Conservation (phyloP, 2,797 vertebrate genomes). For the Babyrousa celebensis region DNA sequence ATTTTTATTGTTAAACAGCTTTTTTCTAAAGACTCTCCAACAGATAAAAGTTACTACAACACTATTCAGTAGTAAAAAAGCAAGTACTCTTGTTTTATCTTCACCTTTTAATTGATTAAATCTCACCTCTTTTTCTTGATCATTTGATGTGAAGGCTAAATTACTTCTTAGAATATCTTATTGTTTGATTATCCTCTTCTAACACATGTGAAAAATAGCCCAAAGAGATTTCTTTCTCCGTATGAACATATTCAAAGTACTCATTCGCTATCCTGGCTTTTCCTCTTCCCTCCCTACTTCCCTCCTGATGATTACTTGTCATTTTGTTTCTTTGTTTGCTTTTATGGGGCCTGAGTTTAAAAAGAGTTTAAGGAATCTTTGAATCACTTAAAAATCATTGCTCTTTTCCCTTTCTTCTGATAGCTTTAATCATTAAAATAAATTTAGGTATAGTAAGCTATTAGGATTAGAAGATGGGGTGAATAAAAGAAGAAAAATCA, state of each 20-base stretch:
- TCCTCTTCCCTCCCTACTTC: not conserved
- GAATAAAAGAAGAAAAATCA: not conserved
- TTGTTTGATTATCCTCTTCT: slow-evolving; percentile 36
- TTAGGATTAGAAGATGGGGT: slow-evolving; percentile 9
- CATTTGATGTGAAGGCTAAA: slow-evolving; percentile 28
- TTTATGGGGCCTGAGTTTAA: not conserved
- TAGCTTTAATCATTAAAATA: slow-evolving; percentile 5
- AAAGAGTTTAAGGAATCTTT: not conserved
- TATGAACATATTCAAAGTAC: not conserved
- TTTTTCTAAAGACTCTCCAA: slow-evolving; percentile 7
- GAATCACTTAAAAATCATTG: not conserved
- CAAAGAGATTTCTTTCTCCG: not conserved
- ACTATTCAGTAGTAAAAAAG: slow-evolving; percentile 11
- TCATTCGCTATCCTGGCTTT: not conserved
- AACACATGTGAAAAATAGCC: not conserved
- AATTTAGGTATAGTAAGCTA: not conserved
- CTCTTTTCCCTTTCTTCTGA: not conserved
- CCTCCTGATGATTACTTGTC: not conserved
- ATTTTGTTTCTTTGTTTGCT: not conserved
- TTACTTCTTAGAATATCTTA: not conserved
- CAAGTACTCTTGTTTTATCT: slow-evolving; percentile 49
- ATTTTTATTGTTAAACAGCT: slow-evolving; percentile 41
- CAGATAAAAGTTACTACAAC: slow-evolving; percentile 43
- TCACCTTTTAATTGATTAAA: slow-evolving; percentile 71
- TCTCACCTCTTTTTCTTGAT: slow-evolving; percentile 36